A percentile compares a stretch with the other conserved stretches of the same genome.
Evolutionary conservation across 2,797 vertebrate genomes (phyloP).

Genomic region (Rhynchotus rufescens): DNA sequence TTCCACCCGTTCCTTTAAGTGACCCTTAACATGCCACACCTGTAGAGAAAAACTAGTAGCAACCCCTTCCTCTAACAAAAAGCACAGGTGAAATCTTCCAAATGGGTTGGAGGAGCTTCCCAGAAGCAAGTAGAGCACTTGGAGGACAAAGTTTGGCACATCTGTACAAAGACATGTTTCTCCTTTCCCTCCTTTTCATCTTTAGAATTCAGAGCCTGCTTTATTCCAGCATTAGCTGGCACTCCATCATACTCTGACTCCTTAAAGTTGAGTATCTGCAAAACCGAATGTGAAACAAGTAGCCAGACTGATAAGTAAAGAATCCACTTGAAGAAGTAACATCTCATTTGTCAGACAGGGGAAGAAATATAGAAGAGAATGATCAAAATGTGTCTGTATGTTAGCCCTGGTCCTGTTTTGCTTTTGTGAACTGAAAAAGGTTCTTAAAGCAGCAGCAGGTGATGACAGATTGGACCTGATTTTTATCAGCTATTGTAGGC

Average conservation of each 20-base stretch:
- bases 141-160: conserved; percentile 13
- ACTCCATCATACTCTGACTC: neutral
- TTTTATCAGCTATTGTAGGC: neutral
- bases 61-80: neutral
- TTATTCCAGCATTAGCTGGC: conserved; percentile 9
- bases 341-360: neutral
- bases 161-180: neutral
- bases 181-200: conserved; percentile 19
- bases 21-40: neutral
- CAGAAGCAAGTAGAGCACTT: conserved; percentile 5
- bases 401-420: neutral
- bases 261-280: neutral
- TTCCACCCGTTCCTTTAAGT: neutral
- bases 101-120: conserved; percentile 16
- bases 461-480: neutral
- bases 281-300: conserved; percentile 20
- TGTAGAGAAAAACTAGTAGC: neutral
- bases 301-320: neutral
- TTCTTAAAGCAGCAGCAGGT: neutral
- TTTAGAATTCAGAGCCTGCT: conserved; percentile 9
- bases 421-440: conserved; percentile 11
- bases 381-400: conserved; percentile 19
- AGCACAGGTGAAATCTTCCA: neutral
- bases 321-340: neutral
- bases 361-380: neutral